A percentile compares a stretch with the other conserved stretches of the same genome.
These are phyloP conservation scores for Charaxes varanes DNA, from an alignment of 1,140 invertebrate species.

Conservation along the genomic window DNA sequence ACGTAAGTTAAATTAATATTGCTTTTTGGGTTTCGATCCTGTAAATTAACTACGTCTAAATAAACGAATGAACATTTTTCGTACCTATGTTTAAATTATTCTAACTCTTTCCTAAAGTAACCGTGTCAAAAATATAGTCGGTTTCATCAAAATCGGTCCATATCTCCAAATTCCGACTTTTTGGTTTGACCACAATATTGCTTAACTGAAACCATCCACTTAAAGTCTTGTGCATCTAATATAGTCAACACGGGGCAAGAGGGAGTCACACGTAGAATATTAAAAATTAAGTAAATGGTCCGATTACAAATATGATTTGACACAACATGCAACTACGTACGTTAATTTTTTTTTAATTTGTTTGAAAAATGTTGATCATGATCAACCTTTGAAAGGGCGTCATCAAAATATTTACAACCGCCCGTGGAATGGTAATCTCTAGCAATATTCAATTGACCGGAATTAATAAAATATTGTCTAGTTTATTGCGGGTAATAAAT, in stretches of 20 bases:
- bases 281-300: slow-evolving; percentile 26
- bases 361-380: slow-evolving; percentile 10
- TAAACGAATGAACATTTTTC: too few species aligned
- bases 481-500: too few species aligned
- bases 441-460: background rate
- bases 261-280: slow-evolving; percentile 3
- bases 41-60: too few species aligned
- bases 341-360: too few species aligned
- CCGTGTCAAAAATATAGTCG: too few species aligned
- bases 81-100: too few species aligned
- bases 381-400: slow-evolving; percentile 9
- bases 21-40: too few species aligned
- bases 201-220: background rate
- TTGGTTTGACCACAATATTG: background rate
- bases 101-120: too few species aligned
- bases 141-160: too few species aligned
- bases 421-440: slow-evolving; percentile 15
- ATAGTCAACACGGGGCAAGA: slow-evolving; percentile 16
- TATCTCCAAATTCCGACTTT: too few species aligned
- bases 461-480: slow-evolving; percentile 1
- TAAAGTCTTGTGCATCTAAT: slow-evolving; percentile 51
- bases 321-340: slow-evolving; percentile 12
- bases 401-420: slow-evolving; percentile 14
- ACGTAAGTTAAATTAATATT: too few species aligned
- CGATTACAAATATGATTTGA: slow-evolving; percentile 16